Evolutionary conservation across 2,888 invertebrate genomes (phyloP).

Genomic region (Bursaphelenchus okinawaensis): DNA sequence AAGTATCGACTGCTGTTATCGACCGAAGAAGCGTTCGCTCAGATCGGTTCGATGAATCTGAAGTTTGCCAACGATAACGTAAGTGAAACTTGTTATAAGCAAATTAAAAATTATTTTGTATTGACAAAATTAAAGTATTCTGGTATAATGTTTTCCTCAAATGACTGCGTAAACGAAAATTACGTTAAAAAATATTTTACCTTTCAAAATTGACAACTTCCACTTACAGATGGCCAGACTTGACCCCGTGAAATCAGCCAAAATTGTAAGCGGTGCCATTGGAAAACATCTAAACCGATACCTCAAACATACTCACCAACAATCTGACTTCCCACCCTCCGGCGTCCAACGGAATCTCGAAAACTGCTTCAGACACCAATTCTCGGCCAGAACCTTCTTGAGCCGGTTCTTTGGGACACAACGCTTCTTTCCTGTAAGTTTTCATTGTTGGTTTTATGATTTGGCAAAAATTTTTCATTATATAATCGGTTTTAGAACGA

Average conservation of each 20-base stretch:
- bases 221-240: conserved; percentile 69
- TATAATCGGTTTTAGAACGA: too few species aligned
- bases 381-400: conserved; percentile 87
- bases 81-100: conserved; percentile 1
- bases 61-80: conserved; percentile 23
- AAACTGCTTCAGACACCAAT: conserved; percentile 82
- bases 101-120: conserved; percentile 1
- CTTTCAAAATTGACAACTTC: too few species aligned
- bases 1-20: conserved; percentile 77
- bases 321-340: conserved; percentile 88
- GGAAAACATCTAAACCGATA: conserved; percentile 93
- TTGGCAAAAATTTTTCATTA: too few species aligned
- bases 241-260: conserved; percentile 91
- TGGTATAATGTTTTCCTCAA: too few species aligned
- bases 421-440: neutral
- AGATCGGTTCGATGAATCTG: conserved; percentile 64
- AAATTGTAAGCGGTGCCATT: conserved; percentile 93
- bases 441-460: too few species aligned
- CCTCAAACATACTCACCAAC: conserved; percentile 82
- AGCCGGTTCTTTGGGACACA: conserved; percentile 73
- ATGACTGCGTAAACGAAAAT: too few species aligned
- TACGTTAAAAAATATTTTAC: too few species aligned
- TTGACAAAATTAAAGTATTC: too few species aligned
- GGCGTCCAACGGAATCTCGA: conserved; percentile 81
- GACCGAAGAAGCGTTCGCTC: conserved; percentile 95